Base-by-base conservation (phyloP, 1,140 invertebrate genomes). In the Alviniconcha marisindica region DNA sequence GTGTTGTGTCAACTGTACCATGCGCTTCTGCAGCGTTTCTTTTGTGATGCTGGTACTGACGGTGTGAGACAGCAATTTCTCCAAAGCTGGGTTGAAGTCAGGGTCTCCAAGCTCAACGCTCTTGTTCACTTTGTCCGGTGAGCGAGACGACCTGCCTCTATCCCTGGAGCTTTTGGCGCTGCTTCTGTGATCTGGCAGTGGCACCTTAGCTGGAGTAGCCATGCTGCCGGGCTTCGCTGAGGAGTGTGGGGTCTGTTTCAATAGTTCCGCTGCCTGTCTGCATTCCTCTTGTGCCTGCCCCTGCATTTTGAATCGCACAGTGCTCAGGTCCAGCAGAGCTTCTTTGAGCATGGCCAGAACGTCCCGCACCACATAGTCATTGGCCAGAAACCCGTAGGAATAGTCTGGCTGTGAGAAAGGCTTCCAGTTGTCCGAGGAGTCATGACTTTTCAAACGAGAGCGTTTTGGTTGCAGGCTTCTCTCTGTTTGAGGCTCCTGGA, bases 311-410 rank as follows among this genome's bases (percentile, higher is more conserved):
- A 87, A 91, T 28, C 82, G 86, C 4, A 86, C 89, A 48, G 88
- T 85, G 81, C 84, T 89, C 18, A 92, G 76, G 87, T 92, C 90
- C n/a, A 89, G 18, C 24, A 92, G 77, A 51, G 89, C 88, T 21
- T 91, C 90, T 83, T 91, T 92, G 3, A 93, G 63, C 84, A 92
- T 81, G 7, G 87, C 77, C 10, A 93, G 83, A 77, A 93, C 87
- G 84, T 93, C 92, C 60, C 92, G 83, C 1, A 91, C 89, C 2
- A 92, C 31, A 81, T 92, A 93, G 38, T 93, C 92, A 88, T 92
- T 92, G 7, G 84, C 85, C 12, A 93, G 74, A 87, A 92, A 93
- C 14, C 92, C 92, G 66, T 44, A 48, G 31, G 78, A 69, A 56
- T 73, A 42, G 40, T 76, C 73, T 38, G 73, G 66, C 63, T 12